Percentiles rank a stretch among this genome's conserved stretches.
phyloP scores from a whole-genome alignment of 2,888 invertebrate species.

The Hirudinaria manillensis region DNA sequence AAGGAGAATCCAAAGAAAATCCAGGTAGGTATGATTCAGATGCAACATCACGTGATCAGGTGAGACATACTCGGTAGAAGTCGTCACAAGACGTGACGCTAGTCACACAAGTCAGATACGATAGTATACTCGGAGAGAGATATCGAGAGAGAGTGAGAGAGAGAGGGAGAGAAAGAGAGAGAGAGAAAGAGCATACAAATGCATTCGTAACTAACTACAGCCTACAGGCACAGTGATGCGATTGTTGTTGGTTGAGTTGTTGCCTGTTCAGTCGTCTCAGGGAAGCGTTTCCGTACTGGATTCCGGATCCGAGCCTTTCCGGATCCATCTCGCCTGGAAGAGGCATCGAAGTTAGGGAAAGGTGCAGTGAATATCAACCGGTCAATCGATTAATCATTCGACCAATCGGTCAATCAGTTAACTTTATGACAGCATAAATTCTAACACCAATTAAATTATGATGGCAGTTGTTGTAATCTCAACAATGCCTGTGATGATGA shows the following conservation, averaged over 20 bases:
- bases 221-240: constrained; percentile 31
- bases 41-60: too few relatives aligned
- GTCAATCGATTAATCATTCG: too few relatives aligned
- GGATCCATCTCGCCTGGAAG: constrained; percentile 70
- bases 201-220: background rate
- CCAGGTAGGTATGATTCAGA: too few relatives aligned
- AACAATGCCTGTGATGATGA: constrained; percentile 20
- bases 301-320: constrained; percentile 70
- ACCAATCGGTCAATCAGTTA: too few relatives aligned
- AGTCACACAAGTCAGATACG: too few relatives aligned
- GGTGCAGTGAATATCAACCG: background rate
- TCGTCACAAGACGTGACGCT: too few relatives aligned
- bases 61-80: too few relatives aligned
- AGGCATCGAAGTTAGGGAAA: background rate
- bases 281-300: constrained; percentile 65
- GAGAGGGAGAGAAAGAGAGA: background rate
- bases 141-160: background rate
- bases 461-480: constrained; percentile 7
- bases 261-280: constrained; percentile 45
- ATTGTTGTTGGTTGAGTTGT: constrained; percentile 17
- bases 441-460: too few relatives aligned
- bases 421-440: too few relatives aligned
- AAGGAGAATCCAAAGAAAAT: too few relatives aligned
- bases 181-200: background rate
- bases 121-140: too few relatives aligned